Conservation (phyloP, 2,113 vertebrate species). For the Malurus elegans region DNA sequence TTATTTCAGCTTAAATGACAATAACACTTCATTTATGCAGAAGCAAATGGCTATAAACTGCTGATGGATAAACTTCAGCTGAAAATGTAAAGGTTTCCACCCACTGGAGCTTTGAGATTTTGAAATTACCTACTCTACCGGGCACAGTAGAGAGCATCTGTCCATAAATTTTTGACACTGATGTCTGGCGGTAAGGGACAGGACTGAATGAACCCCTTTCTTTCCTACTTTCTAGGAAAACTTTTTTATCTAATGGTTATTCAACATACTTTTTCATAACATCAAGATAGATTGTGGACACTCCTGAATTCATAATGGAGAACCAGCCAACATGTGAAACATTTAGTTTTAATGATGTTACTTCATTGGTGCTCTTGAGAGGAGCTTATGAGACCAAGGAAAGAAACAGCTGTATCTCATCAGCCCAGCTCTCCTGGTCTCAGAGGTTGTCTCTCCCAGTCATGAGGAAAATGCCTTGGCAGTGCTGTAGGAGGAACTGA, state of each 20-base stretch:
- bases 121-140: not conserved
- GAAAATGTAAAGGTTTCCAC: constrained; percentile 8
- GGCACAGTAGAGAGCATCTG: constrained; percentile 11
- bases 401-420: not conserved
- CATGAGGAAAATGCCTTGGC: fast-evolving
- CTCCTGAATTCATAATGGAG: not conserved
- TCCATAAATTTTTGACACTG: constrained; percentile 22
- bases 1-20: not conserved
- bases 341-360: not conserved
- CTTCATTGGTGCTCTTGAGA: not conserved
- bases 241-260: not conserved
- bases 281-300: not conserved
- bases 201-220: constrained; percentile 38
- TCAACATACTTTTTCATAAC: not conserved
- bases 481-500: not conserved
- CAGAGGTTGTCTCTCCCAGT: not conserved
- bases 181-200: not conserved
- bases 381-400: not conserved
- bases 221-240: constrained; percentile 37
- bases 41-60: not conserved
- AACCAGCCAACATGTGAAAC: not conserved
- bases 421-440: not conserved
- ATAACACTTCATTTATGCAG: not conserved
- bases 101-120: not conserved
- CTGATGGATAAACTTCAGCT: not conserved